Conservation (phyloP, 2,797 vertebrate genomes). For the Leptodactylus fallax region DNA sequence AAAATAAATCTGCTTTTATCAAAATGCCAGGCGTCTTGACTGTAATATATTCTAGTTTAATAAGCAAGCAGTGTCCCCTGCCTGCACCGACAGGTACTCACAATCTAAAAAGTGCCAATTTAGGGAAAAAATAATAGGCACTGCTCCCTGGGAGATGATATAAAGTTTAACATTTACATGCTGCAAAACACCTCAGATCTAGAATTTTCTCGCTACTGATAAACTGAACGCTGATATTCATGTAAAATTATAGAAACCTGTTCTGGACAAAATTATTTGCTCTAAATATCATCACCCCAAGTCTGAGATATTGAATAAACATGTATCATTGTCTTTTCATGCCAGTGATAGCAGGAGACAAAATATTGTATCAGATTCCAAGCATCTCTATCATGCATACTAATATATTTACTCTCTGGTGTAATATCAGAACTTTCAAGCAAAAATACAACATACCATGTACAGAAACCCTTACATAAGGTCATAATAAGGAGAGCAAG, state of each 20-base stretch:
- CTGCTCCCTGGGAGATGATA: constrained; percentile 50
- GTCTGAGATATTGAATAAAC: constrained; percentile 1
- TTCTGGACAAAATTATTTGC: constrained; percentile 32
- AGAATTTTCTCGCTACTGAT: constrained; percentile 31
- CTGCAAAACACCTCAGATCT: constrained; percentile 41
- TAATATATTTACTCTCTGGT: not conserved
- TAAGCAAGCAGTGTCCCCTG: constrained; percentile 58
- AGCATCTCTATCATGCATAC: not conserved
- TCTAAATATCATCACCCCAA: not conserved
- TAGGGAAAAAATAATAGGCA: constrained; percentile 61
- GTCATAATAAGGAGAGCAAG: not conserved
- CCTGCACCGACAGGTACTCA: constrained; percentile 59
- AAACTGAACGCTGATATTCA: constrained; percentile 11
- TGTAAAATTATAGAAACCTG: constrained; percentile 7
- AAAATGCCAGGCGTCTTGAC: constrained; percentile 54
- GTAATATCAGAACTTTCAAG: not conserved
- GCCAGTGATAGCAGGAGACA: no score
- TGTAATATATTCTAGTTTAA: constrained; percentile 62
- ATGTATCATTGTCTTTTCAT: not conserved
- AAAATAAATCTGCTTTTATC: constrained; percentile 62
- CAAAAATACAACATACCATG: not conserved
- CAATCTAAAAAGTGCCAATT: constrained; percentile 62
- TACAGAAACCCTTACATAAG: not conserved
- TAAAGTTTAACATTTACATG: constrained; percentile 51
- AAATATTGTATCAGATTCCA: not conserved